Conservation (phyloP, 2,113 vertebrate genomes). For the Phyllopteryx taeniolatus region DNA sequence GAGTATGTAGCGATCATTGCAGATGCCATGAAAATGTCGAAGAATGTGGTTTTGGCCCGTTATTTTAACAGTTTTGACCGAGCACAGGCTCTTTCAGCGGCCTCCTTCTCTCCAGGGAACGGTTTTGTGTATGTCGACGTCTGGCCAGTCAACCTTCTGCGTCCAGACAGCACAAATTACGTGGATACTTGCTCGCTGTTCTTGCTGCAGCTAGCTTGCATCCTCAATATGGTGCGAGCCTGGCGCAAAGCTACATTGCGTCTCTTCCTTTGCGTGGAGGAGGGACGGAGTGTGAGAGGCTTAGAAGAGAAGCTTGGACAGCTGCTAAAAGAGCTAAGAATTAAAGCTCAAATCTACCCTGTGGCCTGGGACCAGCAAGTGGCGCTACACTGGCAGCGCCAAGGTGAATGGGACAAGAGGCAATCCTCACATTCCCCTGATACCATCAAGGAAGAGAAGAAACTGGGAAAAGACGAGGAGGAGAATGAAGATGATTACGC, state of each 20-base stretch:
- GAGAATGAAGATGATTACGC: conserved; percentile 55
- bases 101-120: conserved; percentile 29
- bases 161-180: conserved; percentile 83
- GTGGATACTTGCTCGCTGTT: conserved; percentile 89
- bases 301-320: conserved; percentile 82
- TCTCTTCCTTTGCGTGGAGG: conserved; percentile 87
- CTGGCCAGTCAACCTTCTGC: conserved; percentile 86
- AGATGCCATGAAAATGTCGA: conserved; percentile 88
- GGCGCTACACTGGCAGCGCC: conserved; percentile 84
- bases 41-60: conserved; percentile 83
- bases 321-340: conserved; percentile 83
- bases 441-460: not conserved
- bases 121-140: conserved; percentile 78
- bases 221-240: conserved; percentile 84
- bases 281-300: conserved; percentile 73
- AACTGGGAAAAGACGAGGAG: not conserved
- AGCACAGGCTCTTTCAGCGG: conserved; percentile 46
- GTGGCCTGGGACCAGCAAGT: conserved; percentile 86
- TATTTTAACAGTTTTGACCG: conserved; percentile 80
- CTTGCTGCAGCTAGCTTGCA: conserved; percentile 87
- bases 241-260: conserved; percentile 82
- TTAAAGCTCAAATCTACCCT: conserved; percentile 79
- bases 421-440: not conserved
- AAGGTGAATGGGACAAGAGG: conserved; percentile 23
- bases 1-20: conserved; percentile 85